These are phyloP conservation scores for Gastracanthus pulcherrimus DNA, from an alignment of 2,888 invertebrate species.

Conservation along the genomic window DNA sequence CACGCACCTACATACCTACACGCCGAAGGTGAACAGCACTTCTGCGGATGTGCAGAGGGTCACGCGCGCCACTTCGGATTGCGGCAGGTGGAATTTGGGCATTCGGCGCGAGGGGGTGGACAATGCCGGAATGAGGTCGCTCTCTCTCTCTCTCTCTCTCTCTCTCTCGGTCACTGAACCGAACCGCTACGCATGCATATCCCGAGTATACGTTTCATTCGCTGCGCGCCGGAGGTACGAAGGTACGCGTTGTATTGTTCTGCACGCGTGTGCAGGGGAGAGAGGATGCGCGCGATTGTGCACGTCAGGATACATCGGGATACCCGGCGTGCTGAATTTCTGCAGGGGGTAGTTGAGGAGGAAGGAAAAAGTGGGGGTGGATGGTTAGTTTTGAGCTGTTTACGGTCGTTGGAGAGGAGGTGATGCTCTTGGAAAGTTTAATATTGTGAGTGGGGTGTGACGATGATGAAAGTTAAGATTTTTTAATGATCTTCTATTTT, in stretches of 20 bases:
- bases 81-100: constrained; percentile 64
- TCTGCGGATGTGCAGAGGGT: not conserved
- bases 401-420: too few relatives aligned
- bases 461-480: too few relatives aligned
- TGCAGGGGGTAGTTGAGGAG: too few relatives aligned
- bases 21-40: constrained; percentile 20
- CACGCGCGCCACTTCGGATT: constrained; percentile 50
- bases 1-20: not conserved
- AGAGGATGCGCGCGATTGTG: not conserved
- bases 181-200: not conserved
- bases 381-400: too few relatives aligned
- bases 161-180: constrained; percentile 40
- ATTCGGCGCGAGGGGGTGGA: constrained; percentile 57
- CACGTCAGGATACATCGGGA: constrained; percentile 36
- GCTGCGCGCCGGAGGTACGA: not conserved
- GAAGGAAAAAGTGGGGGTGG: too few relatives aligned
- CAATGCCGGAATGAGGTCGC: constrained; percentile 57
- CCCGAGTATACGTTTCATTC: not conserved
- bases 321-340: too few relatives aligned
- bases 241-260: constrained; percentile 46
- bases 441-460: too few relatives aligned
- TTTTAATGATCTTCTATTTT: too few relatives aligned
- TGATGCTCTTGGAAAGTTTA: too few relatives aligned
- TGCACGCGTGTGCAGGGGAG: not conserved
- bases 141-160: too few relatives aligned